These are phyloP conservation scores for Cerceris ruficornis DNA, from an alignment of 2,888 invertebrate species.

Conservation along the genomic window DNA sequence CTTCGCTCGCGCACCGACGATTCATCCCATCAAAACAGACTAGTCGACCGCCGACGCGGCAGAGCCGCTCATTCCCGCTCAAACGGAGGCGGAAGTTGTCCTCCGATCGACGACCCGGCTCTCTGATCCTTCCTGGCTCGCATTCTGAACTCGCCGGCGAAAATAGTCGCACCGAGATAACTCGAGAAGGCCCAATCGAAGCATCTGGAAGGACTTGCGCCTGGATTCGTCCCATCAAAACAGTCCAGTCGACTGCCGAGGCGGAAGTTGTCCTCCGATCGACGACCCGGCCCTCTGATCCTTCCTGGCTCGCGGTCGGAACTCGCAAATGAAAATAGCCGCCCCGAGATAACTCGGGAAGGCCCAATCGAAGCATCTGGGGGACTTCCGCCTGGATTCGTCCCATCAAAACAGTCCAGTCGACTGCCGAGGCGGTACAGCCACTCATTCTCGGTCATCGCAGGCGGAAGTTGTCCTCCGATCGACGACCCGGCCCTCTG, in stretches of 20 bases:
- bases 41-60: conserved; percentile 22
- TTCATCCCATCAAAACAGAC: conserved; percentile 70
- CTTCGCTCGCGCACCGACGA: conserved; percentile 59
- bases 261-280: conserved; percentile 46
- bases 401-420: conserved; percentile 68
- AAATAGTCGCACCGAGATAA: not conserved
- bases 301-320: conserved; percentile 20
- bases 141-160: not conserved
- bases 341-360: conserved; percentile 1
- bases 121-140: conserved; percentile 18
- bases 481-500: conserved; percentile 33
- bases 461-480: conserved; percentile 41
- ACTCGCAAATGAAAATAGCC: not conserved
- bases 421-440: conserved; percentile 19
- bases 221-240: conserved; percentile 71
- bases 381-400: too few relatives aligned
- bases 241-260: conserved; percentile 46
- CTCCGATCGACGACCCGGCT: conserved; percentile 34
- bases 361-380: too few relatives aligned
- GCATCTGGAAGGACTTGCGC: too few relatives aligned
- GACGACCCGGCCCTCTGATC: conserved; percentile 20
- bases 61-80: conserved; percentile 3
- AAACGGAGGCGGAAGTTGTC: conserved; percentile 38
- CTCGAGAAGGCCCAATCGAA: too few relatives aligned
- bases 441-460: conserved; percentile 15